These are phyloP conservation scores for Stenodema calcarata DNA, from an alignment of 2,888 invertebrate species.

Conservation along the genomic window DNA sequence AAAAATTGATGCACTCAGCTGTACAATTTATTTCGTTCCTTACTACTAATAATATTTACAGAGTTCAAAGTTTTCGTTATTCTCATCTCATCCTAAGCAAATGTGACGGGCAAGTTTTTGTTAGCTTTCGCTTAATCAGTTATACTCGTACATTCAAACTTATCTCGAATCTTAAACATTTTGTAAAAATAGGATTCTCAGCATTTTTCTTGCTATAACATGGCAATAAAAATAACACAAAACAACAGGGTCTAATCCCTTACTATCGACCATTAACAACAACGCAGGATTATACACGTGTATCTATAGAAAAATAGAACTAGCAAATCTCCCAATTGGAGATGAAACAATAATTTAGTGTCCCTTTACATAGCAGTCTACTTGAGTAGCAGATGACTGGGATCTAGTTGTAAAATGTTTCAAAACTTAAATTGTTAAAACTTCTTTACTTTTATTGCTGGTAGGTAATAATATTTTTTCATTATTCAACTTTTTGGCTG, in stretches of 20 bases:
- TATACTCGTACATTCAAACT: not conserved
- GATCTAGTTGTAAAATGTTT: not conserved
- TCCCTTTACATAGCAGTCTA: not conserved
- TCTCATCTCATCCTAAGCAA: constrained; percentile 21
- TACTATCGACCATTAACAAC: not conserved
- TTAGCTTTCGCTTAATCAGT: not conserved
- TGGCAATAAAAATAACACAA: constrained; percentile 19
- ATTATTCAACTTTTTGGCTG: not conserved
- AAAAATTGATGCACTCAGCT: not conserved
- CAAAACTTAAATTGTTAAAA: not conserved
- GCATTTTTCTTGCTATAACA: constrained; percentile 10
- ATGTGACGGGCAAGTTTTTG: not conserved
- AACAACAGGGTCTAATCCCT: not conserved
- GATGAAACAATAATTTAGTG: not conserved
- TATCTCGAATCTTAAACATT: not conserved
- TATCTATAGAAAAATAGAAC: constrained; percentile 33
- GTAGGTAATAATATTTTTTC: not conserved
- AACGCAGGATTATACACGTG: constrained; percentile 16
- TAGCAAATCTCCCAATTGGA: not conserved
- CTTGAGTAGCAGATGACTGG: not conserved
- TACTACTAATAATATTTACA: constrained; percentile 32
- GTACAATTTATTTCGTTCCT: constrained; percentile 35
- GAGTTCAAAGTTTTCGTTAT: constrained; percentile 11
- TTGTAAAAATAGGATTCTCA: constrained; percentile 36
- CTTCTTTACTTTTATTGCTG: not conserved